phyloP scores from a whole-genome alignment of 2,888 invertebrate genomes.

The Synanthedon myopaeformis region DNA sequence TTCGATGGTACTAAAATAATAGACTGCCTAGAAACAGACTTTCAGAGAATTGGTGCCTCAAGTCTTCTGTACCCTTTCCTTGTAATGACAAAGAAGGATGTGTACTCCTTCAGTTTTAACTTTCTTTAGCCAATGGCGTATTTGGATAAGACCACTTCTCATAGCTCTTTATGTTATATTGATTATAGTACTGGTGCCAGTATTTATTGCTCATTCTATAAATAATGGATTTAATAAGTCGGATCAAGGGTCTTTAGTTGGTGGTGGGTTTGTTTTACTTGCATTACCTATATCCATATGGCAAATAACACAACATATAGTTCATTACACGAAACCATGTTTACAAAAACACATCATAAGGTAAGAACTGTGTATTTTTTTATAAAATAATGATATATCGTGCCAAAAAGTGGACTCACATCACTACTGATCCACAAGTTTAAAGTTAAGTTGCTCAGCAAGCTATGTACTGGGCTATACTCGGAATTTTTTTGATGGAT shows the following conservation, averaged over 20 bases:
- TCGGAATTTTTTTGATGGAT: too few species aligned
- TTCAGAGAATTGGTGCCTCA: too few species aligned
- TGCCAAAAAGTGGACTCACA: too few species aligned
- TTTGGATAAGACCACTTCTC: constrained; percentile 91
- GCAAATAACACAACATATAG: constrained; percentile 94
- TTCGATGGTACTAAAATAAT: too few species aligned
- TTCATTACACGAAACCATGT: constrained; percentile 91
- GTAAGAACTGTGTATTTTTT: constrained; percentile 43
- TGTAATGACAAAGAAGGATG: constrained; percentile 26
- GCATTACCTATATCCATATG: constrained; percentile 93
- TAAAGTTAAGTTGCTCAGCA: too few species aligned
- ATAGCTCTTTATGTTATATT: constrained; percentile 83
- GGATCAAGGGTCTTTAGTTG: constrained; percentile 85
- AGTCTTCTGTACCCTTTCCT: neutral
- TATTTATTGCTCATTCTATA: constrained; percentile 84
- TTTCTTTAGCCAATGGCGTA: constrained; percentile 76
- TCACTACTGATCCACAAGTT: too few species aligned
- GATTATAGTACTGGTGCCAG: constrained; percentile 85
- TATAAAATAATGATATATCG: too few species aligned
- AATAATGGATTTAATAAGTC: constrained; percentile 82
- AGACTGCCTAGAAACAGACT: too few species aligned
- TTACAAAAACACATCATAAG: constrained; percentile 95
- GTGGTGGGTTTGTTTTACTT: constrained; percentile 90
- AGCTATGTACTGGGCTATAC: too few species aligned
- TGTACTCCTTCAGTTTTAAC: constrained; percentile 42